These are phyloP conservation scores for Thalpophila matura DNA, from an alignment of 2,888 invertebrate genomes.

Conservation along the genomic window DNA sequence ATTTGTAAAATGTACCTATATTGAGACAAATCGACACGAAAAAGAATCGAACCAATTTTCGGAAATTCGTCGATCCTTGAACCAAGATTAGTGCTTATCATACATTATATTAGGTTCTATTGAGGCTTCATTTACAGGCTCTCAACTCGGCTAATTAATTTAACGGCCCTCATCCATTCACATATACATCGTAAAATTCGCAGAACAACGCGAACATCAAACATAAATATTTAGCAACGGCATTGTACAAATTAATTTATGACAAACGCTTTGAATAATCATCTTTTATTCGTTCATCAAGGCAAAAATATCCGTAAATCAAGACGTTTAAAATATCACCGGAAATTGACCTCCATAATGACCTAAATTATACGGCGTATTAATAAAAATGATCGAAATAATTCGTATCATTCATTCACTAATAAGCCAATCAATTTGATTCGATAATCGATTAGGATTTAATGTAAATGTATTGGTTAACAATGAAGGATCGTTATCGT, in stretches of 20 bases:
- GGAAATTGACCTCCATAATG: constrained; percentile 45
- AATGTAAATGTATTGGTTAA: constrained; percentile 57
- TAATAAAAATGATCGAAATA: constrained; percentile 46
- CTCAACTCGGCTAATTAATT: constrained; percentile 74
- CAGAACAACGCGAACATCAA: constrained; percentile 65
- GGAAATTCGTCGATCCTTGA: constrained; percentile 51
- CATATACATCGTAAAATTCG: constrained; percentile 60
- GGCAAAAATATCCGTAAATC: constrained; percentile 45
- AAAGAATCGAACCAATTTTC: no score
- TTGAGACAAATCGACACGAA: no score
- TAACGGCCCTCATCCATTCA: constrained; percentile 67
- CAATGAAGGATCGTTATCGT: constrained; percentile 58
- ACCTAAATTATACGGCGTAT: constrained; percentile 50
- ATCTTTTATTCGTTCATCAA: constrained; percentile 38
- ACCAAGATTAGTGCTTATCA: constrained; percentile 36
- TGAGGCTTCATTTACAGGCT: constrained; percentile 63
- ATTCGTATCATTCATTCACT: constrained; percentile 51
- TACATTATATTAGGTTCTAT: constrained; percentile 50
- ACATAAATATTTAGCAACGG: constrained; percentile 61
- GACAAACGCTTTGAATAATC: constrained; percentile 61
- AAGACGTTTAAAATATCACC: constrained; percentile 41
- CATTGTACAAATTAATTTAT: constrained; percentile 75
- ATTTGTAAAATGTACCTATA: no score
- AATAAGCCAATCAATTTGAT: constrained; percentile 61
- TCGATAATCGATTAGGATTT: constrained; percentile 50